Evolutionary conservation across 2,797 vertebrate species (phyloP), one percentile per base, ranked within the genome.

Genomic region (Cuniculus paca): DNA sequence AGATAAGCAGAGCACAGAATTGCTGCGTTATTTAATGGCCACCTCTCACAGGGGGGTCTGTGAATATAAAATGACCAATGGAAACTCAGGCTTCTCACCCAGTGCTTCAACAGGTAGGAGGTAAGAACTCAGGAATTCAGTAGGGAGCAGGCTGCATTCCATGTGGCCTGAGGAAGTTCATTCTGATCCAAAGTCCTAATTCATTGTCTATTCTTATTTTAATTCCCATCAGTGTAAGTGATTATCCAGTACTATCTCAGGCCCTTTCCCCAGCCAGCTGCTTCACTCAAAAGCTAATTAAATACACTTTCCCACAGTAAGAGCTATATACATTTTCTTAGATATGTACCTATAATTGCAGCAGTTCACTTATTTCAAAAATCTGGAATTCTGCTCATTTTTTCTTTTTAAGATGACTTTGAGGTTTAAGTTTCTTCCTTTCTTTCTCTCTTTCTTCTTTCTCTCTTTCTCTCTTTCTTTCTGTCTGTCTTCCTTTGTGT

Each of bases 401-500:
- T 98, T 99, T 99, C 98, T 98, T 98, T 98, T 98, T 98, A 98
- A 98, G 98, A 98, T 98, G 98, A 98, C 98, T 98, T 98, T 98
- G 98, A 96, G 16, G 14, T 52, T 12, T 52, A 14, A 14, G 50
- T 52, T 52, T 14, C 13, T 16, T 52, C 3, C 13, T 52, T 2
- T 52, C 50, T 52, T 14, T 52, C 50, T 52, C 2, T 52, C 50
- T 52, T 14, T 52, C 13, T 52, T 14, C n/a, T n/a, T 4, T 52
- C 50, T 52, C 13, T 52, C 50, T 52, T 14, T 52, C 50, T 52
- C 2, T 52, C 50, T 52, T 14, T 52, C 13, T 52, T 14, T 50
- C 50, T 50, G 50, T 50, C 50, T 50, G 9, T 50, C 50, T 52
- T 52, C 50, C 50, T 52, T 52, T 14, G 13, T 52, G 14, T 14